A percentile compares a stretch with the other conserved stretches of the same genome.
phyloP scores from a whole-genome alignment of 2,888 invertebrate genomes.

The Coleophora flavipennella region DNA sequence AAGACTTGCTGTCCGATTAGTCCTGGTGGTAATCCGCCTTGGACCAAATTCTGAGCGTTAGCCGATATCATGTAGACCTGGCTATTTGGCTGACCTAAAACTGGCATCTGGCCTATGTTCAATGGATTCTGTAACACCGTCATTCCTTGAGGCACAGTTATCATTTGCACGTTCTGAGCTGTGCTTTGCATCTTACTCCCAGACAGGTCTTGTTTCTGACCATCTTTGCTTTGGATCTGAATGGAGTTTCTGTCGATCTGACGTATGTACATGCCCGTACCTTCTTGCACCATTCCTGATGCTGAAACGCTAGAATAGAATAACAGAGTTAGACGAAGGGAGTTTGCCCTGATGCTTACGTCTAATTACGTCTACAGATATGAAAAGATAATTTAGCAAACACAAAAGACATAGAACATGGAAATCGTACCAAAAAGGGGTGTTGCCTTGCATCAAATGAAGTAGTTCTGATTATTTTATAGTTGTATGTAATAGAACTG shows the following conservation, averaged over 20 bases:
- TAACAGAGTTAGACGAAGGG: background rate
- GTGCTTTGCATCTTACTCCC: conserved; percentile 47
- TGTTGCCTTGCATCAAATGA: no score
- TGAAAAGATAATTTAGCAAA: no score
- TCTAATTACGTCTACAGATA: no score
- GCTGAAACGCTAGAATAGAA: conserved; percentile 41
- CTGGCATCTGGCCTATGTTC: conserved; percentile 53
- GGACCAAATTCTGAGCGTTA: conserved; percentile 51
- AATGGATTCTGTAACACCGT: conserved; percentile 59
- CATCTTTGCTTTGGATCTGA: conserved; percentile 58
- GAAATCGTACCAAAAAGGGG: no score
- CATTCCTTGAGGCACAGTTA: conserved; percentile 62
- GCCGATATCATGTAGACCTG: conserved; percentile 66
- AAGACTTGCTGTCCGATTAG: conserved; percentile 51
- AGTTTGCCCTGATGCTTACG: no score
- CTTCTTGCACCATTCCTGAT: conserved; percentile 46
- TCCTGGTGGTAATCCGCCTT: conserved; percentile 43
- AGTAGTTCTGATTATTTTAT: no score
- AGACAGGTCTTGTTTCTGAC: conserved; percentile 49
- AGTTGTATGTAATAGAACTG: no score
- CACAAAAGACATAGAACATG: no score
- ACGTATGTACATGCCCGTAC: conserved; percentile 58
- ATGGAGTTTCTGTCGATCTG: conserved; percentile 60
- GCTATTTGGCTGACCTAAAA: conserved; percentile 55
- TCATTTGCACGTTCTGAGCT: conserved; percentile 62